phyloP scores from a whole-genome alignment of 2,113 vertebrate genomes.

The Sapajus apella region DNA sequence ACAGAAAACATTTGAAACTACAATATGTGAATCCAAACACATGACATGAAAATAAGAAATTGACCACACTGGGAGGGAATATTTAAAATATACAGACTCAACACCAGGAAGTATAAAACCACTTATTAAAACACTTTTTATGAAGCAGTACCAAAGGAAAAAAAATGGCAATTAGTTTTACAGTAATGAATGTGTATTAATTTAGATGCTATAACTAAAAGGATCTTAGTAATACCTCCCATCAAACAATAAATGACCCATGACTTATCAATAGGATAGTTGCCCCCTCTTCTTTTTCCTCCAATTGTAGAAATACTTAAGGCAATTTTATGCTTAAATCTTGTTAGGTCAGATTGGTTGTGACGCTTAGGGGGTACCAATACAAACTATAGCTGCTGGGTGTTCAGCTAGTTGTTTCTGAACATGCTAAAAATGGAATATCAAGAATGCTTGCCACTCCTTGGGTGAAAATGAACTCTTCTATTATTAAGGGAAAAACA shows the following conservation, averaged over 20 bases:
- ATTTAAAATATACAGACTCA: constrained; percentile 11
- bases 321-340: neutral
- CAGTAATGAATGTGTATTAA: neutral
- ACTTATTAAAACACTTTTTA: neutral
- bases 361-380: neutral
- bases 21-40: neutral
- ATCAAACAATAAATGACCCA: neutral
- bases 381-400: neutral
- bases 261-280: neutral
- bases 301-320: neutral
- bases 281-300: neutral
- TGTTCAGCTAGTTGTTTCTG: neutral
- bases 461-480: neutral
- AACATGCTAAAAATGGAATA: constrained; percentile 20
- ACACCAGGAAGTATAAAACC: neutral
- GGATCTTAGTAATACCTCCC: neutral
- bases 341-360: neutral
- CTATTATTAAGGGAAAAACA: neutral
- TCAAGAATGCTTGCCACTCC: neutral
- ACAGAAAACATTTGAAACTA: constrained; percentile 2
- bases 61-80: neutral
- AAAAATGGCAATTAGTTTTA: neutral
- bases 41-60: neutral
- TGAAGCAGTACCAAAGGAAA: neutral
- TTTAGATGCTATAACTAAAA: neutral